Conservation (phyloP, 2,113 vertebrate species). For the Bagarius yarrelli region DNA sequence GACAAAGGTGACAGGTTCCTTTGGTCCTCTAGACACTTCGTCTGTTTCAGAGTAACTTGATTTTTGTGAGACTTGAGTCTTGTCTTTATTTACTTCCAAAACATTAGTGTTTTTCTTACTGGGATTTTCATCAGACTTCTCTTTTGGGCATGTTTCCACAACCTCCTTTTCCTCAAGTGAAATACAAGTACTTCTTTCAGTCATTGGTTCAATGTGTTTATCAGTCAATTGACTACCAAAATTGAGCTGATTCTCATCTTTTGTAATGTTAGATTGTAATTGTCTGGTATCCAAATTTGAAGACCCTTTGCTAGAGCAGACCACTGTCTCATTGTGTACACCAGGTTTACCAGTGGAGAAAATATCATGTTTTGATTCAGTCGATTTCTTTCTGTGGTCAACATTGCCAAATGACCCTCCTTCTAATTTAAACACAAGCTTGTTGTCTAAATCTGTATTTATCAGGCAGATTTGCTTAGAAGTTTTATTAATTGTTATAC, state of each 20-base stretch:
- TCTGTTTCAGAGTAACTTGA: conserved; percentile 56
- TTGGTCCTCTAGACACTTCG: conserved; percentile 49
- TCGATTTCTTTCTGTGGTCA: conserved; percentile 62
- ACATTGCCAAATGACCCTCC: conserved; percentile 73
- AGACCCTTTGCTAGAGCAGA: conserved; percentile 4
- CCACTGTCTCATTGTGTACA: conserved; percentile 16
- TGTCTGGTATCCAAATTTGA: conserved; percentile 51
- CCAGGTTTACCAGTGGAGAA: not conserved
- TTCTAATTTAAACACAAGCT: conserved; percentile 60
- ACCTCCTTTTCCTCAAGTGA: conserved; percentile 50
- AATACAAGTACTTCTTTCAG: conserved; percentile 51
- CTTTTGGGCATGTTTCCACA: conserved; percentile 29
- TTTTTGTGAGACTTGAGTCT: conserved; percentile 43
- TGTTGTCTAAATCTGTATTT: conserved; percentile 50
- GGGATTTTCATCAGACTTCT: conserved; percentile 31
- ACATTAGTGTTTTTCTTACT: not conserved
- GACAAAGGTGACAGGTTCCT: conserved; percentile 44
- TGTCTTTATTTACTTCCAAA: conserved; percentile 14
- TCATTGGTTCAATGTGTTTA: conserved; percentile 61
- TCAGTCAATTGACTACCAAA: conserved; percentile 49
- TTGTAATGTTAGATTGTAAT: conserved; percentile 38
- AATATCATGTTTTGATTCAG: conserved; percentile 42
- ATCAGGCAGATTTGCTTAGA: conserved; percentile 45
- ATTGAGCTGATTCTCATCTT: conserved; percentile 36
- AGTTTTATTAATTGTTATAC: not conserved